Percentiles rank a stretch among this genome's conserved stretches.
Conservation (phyloP, 2,888 invertebrate genomes). For the Plebejus anna region DNA sequence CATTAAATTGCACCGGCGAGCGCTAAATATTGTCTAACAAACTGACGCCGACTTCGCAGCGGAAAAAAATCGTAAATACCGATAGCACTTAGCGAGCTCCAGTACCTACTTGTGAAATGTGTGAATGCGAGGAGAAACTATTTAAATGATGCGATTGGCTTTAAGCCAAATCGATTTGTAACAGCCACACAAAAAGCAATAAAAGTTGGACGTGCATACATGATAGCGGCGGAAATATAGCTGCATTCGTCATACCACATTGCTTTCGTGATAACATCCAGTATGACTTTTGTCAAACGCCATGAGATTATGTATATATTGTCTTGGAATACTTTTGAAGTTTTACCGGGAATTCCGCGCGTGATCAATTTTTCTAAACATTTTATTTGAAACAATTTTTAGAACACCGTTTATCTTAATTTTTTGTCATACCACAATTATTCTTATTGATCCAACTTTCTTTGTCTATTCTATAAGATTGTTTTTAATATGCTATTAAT, state of each 20-base stretch:
- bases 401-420: too few species aligned
- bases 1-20: slow-evolving; percentile 16
- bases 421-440: too few species aligned
- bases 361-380: background rate
- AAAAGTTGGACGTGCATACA: slow-evolving; percentile 71
- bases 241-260: slow-evolving; percentile 63
- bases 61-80: slow-evolving; percentile 29
- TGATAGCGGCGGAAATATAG: slow-evolving; percentile 68
- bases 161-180: slow-evolving; percentile 76
- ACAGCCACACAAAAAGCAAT: slow-evolving; percentile 75
- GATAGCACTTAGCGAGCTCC: slow-evolving; percentile 27
- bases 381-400: background rate
- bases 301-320: background rate
- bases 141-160: slow-evolving; percentile 72
- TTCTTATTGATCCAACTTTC: too few species aligned
- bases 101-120: slow-evolving; percentile 41
- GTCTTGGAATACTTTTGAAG: background rate
- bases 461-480: too few species aligned
- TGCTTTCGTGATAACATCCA: slow-evolving; percentile 54
- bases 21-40: slow-evolving; percentile 20
- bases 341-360: background rate
- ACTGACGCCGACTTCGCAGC: slow-evolving; percentile 18
- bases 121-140: slow-evolving; percentile 56
- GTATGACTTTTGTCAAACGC: slow-evolving; percentile 15
- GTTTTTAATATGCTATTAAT: too few species aligned